Evolutionary conservation across 2,888 invertebrate species (phyloP).

Genomic region (Pristionchus maxplancki): DNA sequence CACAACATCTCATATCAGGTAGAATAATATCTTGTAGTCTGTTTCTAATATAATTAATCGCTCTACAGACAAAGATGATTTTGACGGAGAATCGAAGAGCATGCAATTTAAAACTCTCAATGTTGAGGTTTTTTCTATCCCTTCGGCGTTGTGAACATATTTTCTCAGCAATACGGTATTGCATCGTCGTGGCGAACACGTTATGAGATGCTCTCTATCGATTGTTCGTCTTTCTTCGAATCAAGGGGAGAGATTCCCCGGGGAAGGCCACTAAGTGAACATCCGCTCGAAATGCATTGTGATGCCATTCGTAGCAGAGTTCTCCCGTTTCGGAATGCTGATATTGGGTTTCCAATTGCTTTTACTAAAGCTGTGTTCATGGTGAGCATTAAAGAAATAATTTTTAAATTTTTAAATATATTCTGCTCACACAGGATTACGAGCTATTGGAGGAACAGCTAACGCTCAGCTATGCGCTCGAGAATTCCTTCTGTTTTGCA

Average conservation of each 20-base stretch:
- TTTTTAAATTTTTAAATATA: neutral
- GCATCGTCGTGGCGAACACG: constrained; percentile 32
- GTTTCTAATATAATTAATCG: constrained; percentile 6
- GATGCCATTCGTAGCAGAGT: constrained; percentile 47
- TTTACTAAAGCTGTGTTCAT: constrained; percentile 43
- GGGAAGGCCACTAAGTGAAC: neutral
- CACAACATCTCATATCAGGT: constrained; percentile 40
- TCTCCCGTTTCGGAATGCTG: constrained; percentile 20
- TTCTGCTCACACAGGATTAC: constrained; percentile 25
- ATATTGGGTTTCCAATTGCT: constrained; percentile 46
- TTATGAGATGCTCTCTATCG: neutral
- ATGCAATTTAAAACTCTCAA: neutral
- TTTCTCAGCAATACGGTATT: constrained; percentile 19
- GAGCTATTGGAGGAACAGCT: constrained; percentile 47
- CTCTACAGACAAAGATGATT: constrained; percentile 41
- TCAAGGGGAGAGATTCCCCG: neutral
- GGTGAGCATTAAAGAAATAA: no score
- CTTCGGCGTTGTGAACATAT: neutral
- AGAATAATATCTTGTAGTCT: neutral
- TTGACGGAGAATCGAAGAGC: constrained; percentile 37
- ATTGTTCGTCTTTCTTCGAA: neutral
- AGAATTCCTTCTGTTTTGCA: constrained; percentile 50
- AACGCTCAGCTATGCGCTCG: constrained; percentile 22
- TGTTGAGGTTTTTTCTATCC: neutral
- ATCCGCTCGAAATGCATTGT: constrained; percentile 47